Evolutionary conservation across 1,140 invertebrate species (phyloP).

Genomic region (Coelopa frigida): DNA sequence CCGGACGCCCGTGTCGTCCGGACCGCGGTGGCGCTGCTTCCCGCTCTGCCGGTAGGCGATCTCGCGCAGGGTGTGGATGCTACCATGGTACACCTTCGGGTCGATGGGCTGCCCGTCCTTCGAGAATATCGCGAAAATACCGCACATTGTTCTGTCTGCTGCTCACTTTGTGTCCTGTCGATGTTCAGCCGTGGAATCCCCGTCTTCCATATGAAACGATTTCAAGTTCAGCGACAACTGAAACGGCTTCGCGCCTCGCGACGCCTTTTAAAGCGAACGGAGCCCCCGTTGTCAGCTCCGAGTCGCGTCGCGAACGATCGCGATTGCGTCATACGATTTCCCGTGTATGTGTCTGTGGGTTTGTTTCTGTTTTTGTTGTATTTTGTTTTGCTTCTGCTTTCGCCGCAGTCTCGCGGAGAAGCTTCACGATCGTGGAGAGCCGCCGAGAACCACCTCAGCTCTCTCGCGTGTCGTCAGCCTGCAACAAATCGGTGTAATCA

Average conservation of each 20-base stretch:
- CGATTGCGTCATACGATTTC: conserved; percentile 18
- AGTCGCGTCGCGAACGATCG: conserved; percentile 19
- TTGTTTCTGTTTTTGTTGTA: too few relatives aligned
- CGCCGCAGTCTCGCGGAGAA: too few relatives aligned
- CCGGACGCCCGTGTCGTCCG: conserved; percentile 39
- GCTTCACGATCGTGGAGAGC: too few relatives aligned
- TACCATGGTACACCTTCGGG: conserved; percentile 16
- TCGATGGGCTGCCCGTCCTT: conserved; percentile 22
- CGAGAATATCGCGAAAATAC: conserved; percentile 43
- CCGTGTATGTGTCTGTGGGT: too few relatives aligned
- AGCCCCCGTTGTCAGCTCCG: too few relatives aligned
- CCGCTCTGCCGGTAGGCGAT: conserved; percentile 39
- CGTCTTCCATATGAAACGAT: not conserved
- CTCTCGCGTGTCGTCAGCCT: too few relatives aligned
- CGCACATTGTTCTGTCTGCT: conserved; percentile 28
- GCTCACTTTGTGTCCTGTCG: too few relatives aligned
- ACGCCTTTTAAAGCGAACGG: conserved; percentile 4
- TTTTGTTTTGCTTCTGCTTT: too few relatives aligned
- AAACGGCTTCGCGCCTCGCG: not conserved
- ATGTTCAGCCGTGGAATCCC: conserved; percentile 1
- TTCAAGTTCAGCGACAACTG: conserved; percentile 13
- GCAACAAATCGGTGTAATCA: too few relatives aligned
- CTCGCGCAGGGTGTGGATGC: conserved; percentile 30
- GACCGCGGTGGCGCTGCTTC: conserved; percentile 41
- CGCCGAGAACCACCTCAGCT: too few relatives aligned